Evolutionary conservation across 2,113 vertebrate species (phyloP), one percentile per base, ranked within the genome.

Genomic region (Brachyhypopomus occidentalis): DNA sequence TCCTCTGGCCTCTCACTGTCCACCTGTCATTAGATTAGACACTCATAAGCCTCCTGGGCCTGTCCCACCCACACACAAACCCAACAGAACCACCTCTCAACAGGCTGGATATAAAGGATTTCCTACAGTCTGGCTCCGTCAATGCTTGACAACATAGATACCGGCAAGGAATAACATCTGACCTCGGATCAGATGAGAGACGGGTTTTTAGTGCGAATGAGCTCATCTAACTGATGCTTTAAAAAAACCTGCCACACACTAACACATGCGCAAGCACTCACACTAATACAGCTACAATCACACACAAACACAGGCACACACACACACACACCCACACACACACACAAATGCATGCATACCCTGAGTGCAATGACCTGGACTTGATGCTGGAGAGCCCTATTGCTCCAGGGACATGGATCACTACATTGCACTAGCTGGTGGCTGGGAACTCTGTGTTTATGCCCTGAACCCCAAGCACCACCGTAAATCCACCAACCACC

Each of bases 1-100:
- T 99, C 98, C 83, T 96, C 95, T 12, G 84, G 95, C 86, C 91
- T 94, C 73, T 99, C 98, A 41, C 84, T 91, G 89, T 99, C 98
- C 81, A 96, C 94, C 97, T 99, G 89, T 23, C 91, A 63, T 59
- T 83, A 41, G 77, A 72, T 83, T 70, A 27, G 79, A 84, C 34
- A 84, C 11, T 58, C 80, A 30, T 30, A 7, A 70, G 41, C 19
- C 58, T 8, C 12, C 45, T 52, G 45, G 62, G 19, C 25, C 34
- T 63, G 36, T 11, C 14, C 59, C 7, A 78, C 11, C 67, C 8
- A 78, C 45, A 70, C 20, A 72, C 48, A 72, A 41, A 81, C 63
- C 66, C 77, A 79, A 12, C 36, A 17, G 9, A 52, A 48, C 71
- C 17, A 34, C 5, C 22, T 20, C 6, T 59, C 12, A 60, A 25